These are phyloP conservation scores for Synanceia verrucosa DNA, from an alignment of 2,797 vertebrate species.

Conservation along the genomic window DNA sequence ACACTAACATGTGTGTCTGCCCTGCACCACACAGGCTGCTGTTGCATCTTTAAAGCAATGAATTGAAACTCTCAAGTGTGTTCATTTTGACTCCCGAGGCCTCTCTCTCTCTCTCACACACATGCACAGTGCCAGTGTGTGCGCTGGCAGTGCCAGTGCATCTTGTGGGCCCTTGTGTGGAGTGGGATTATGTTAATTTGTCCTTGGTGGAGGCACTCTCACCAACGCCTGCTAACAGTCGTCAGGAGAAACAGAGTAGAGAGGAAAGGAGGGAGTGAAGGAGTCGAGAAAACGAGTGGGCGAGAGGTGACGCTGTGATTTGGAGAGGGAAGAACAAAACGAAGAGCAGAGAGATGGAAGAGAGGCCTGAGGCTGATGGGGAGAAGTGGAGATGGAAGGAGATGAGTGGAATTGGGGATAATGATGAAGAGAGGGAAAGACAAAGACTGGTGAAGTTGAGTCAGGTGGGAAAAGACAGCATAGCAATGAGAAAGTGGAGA, in stretches of 20 bases:
- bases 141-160: constrained; percentile 33
- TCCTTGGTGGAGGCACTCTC: constrained; percentile 57
- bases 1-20: constrained; percentile 11
- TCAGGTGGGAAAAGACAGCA: constrained; percentile 9
- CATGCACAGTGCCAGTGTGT: constrained; percentile 31
- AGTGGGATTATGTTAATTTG: constrained; percentile 74
- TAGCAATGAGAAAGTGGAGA: not conserved
- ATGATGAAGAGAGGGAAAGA: constrained; percentile 9
- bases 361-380: constrained; percentile 20
- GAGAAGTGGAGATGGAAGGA: constrained; percentile 12
- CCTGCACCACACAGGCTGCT: constrained; percentile 23
- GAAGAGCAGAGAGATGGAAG: constrained; percentile 2
- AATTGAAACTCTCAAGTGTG: constrained; percentile 41
- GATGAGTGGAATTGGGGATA: constrained; percentile 20
- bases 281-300: constrained; percentile 43
- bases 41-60: constrained; percentile 31
- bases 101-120: constrained; percentile 33
- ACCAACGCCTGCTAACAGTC: constrained; percentile 44
- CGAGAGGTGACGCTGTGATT: constrained; percentile 41
- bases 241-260: constrained; percentile 34
- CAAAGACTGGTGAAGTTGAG: constrained; percentile 1
- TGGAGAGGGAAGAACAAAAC: constrained; percentile 8
- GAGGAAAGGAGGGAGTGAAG: constrained; percentile 22
- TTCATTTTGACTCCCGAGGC: constrained; percentile 46
- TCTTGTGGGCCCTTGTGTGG: constrained; percentile 61